These are phyloP conservation scores for Augochlora pura DNA, from an alignment of 1,140 invertebrate genomes.

Conservation along the genomic window DNA sequence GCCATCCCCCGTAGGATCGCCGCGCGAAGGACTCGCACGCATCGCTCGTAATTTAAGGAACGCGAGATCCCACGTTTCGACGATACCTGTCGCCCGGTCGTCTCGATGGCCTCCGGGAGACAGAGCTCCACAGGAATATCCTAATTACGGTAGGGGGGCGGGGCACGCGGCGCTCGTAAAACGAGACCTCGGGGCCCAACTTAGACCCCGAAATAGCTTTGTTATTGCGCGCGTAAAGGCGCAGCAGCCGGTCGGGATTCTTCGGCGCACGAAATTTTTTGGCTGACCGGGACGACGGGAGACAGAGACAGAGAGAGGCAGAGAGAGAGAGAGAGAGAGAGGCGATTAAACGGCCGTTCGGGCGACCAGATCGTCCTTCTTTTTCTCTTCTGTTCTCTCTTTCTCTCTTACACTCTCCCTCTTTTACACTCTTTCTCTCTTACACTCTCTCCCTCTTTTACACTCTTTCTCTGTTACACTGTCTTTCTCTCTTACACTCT, in stretches of 20 bases:
- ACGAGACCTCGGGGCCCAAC: neutral
- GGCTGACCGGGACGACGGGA: neutral
- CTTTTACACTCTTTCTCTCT: too few species aligned
- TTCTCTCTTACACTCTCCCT: too few species aligned
- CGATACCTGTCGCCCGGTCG: neutral
- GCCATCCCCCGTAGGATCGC: too few species aligned
- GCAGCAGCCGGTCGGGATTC: neutral
- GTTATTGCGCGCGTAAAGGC: neutral
- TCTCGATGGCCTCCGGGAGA: neutral
- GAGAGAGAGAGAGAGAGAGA: neutral
- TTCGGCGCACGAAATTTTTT: slow-evolving; percentile 11
- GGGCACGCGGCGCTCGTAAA: slow-evolving; percentile 23
- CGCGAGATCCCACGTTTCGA: neutral
- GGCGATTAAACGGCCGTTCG: slow-evolving; percentile 31
- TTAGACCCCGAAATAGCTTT: neutral
- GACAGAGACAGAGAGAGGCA: neutral
- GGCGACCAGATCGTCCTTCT: neutral
- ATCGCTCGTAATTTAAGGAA: neutral
- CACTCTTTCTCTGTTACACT: too few species aligned
- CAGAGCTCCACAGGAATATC: slow-evolving; percentile 16
- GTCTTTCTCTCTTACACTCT: too few species aligned
- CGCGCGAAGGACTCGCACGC: neutral
- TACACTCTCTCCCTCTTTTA: too few species aligned
- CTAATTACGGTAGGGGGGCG: slow-evolving; percentile 31
- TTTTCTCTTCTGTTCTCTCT: too few species aligned